A percentile compares a stretch with the other conserved stretches of the same genome.
Conservation (phyloP, 2,113 vertebrate genomes). For the Terrapene triunguis region DNA sequence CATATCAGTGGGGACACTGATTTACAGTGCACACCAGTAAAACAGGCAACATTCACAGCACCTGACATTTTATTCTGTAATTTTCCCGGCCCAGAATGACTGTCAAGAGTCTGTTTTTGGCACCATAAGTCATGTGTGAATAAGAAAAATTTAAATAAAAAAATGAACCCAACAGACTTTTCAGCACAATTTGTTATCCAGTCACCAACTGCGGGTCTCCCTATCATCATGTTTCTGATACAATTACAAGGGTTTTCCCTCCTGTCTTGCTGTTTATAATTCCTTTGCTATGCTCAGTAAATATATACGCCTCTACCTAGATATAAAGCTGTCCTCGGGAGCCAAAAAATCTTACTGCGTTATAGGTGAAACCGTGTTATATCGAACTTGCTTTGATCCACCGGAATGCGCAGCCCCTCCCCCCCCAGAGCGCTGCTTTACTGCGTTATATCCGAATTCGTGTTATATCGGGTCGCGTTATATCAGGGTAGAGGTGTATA, state of each 20-base stretch:
- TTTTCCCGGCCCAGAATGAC: background rate
- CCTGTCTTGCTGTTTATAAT: background rate
- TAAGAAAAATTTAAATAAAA: slow-evolving; percentile 33
- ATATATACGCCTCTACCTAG: background rate
- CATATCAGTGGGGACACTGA: slow-evolving; percentile 29
- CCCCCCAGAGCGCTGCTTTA: too few relatives aligned
- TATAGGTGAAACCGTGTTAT: too few relatives aligned
- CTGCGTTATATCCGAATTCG: too few relatives aligned
- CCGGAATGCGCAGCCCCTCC: too few relatives aligned
- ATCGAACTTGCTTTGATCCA: too few relatives aligned
- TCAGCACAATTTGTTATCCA: background rate
- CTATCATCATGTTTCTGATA: slow-evolving; percentile 6
- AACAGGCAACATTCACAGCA: slow-evolving; percentile 22
- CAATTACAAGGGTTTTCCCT: background rate
- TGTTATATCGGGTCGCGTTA: too few relatives aligned
- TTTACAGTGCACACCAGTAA: slow-evolving; percentile 4
- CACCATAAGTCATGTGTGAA: background rate
- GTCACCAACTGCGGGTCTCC: background rate
- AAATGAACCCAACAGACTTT: background rate
- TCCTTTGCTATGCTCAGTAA: background rate
- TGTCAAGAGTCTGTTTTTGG: slow-evolving; percentile 39
- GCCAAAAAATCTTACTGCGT: too few relatives aligned
- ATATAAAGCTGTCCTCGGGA: too few relatives aligned
- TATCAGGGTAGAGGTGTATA: too few relatives aligned
- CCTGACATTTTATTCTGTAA: background rate